These are phyloP conservation scores for Mythimna lalbum DNA, from an alignment of 2,888 invertebrate species.

Conservation along the genomic window DNA sequence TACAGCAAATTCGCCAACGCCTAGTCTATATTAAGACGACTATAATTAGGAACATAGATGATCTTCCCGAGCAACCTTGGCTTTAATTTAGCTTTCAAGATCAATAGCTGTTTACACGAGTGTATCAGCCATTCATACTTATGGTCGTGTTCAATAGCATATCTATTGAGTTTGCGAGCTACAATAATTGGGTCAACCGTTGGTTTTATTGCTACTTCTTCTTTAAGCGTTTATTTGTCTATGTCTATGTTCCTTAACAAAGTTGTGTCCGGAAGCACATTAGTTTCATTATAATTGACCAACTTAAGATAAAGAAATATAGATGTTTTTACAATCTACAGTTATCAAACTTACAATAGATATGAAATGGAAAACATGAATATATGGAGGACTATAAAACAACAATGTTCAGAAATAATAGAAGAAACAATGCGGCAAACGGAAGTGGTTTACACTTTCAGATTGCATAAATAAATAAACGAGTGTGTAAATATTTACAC, in stretches of 20 bases:
- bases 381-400: conserved; percentile 6
- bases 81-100: conserved; percentile 61
- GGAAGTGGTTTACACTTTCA: conserved; percentile 49
- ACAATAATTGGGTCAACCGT: background rate
- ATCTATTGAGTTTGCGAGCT: conserved; percentile 18
- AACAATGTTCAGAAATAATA: conserved; percentile 10
- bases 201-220: background rate
- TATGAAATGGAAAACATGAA: conserved; percentile 6
- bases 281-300: background rate
- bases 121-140: conserved; percentile 43
- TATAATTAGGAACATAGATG: conserved; percentile 64
- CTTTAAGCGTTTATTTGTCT: background rate
- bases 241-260: background rate
- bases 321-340: background rate
- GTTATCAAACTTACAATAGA: conserved; percentile 10
- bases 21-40: conserved; percentile 57
- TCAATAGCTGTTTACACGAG: conserved; percentile 58
- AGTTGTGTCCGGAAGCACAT: background rate
- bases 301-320: background rate
- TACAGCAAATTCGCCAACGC: conserved; percentile 56
- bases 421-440: conserved; percentile 39
- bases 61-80: conserved; percentile 63
- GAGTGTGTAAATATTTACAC: conserved; percentile 36
- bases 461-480: conserved; percentile 51
- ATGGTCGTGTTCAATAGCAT: background rate